Percentiles rank a stretch among this genome's conserved stretches.
Conservation (phyloP, 1,140 invertebrate genomes). For the Bombus huntii region DNA sequence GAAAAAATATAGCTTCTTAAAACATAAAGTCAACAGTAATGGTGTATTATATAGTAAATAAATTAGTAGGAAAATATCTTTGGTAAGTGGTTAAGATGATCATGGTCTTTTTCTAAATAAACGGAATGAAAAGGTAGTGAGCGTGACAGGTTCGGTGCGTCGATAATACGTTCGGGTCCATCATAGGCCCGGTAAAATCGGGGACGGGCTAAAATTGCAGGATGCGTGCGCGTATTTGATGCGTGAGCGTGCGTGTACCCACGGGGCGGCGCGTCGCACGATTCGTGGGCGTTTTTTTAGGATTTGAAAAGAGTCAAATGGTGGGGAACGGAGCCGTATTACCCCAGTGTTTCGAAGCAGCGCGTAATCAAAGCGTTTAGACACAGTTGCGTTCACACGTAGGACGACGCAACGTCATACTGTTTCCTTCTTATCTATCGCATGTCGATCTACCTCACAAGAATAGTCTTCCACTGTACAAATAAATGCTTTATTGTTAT, state of each 20-base stretch:
- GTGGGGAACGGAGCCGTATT: constrained; percentile 28
- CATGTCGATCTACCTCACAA: constrained; percentile 37
- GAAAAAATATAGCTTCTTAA: no score
- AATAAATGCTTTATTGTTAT: constrained; percentile 25
- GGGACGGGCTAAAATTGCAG: constrained; percentile 25
- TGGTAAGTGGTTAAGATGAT: not conserved
- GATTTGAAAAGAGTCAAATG: constrained; percentile 10
- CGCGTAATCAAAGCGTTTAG: constrained; percentile 47
- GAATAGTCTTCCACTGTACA: constrained; percentile 18
- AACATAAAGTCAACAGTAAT: no score
- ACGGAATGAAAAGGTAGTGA: not conserved
- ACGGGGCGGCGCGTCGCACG: constrained; percentile 19
- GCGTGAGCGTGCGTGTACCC: constrained; percentile 33
- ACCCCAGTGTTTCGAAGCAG: constrained; percentile 32
- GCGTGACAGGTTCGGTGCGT: constrained; percentile 10
- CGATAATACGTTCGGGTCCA: constrained; percentile 22
- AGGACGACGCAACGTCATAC: not conserved
- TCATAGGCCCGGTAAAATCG: constrained; percentile 5
- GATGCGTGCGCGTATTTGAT: constrained; percentile 23
- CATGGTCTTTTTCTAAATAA: not conserved
- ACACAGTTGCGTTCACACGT: constrained; percentile 49
- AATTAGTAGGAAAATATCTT: not conserved
- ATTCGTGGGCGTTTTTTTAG: constrained; percentile 53
- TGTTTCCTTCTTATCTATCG: constrained; percentile 35
- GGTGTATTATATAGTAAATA: not conserved